Evolutionary conservation across 2,888 invertebrate genomes (phyloP).

Genomic region (Spodoptera picta): DNA sequence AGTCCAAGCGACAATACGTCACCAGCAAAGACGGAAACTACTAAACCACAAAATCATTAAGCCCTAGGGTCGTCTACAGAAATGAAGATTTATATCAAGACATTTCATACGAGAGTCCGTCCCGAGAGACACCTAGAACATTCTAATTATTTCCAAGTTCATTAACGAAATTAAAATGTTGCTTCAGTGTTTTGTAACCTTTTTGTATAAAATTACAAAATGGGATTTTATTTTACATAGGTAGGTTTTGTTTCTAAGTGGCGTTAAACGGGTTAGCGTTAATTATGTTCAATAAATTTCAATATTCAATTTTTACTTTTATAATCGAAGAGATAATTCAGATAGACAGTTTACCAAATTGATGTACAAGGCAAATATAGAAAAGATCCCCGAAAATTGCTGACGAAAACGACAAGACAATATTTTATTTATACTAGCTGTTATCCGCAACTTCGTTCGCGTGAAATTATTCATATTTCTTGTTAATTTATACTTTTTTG

Average conservation of each 20-base stretch:
- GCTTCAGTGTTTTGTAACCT: conserved; percentile 22
- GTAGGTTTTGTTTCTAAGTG: background rate
- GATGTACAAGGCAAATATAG: too few relatives aligned
- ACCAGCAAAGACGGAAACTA: background rate
- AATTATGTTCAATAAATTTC: conserved; percentile 1
- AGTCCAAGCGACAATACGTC: conserved; percentile 16
- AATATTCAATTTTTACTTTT: too few relatives aligned
- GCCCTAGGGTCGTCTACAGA: conserved; percentile 25
- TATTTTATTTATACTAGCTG: too few relatives aligned
- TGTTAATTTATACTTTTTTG: too few relatives aligned
- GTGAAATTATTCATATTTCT: too few relatives aligned
- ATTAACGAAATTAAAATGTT: conserved; percentile 43
- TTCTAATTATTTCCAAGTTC: conserved; percentile 50
- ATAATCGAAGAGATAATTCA: too few relatives aligned
- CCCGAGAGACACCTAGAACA: conserved; percentile 19
- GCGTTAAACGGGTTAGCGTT: background rate
- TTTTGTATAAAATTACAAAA: conserved; percentile 15
- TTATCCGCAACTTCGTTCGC: too few relatives aligned
- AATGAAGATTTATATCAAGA: conserved; percentile 26
- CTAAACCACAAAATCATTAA: conserved; percentile 9
- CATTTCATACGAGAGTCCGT: conserved; percentile 24
- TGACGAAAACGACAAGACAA: background rate
- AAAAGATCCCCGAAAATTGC: too few relatives aligned
- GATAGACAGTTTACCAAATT: too few relatives aligned
- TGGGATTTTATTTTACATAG: conserved; percentile 6